A percentile compares a stretch with the other conserved stretches of the same genome.
phyloP scores from a whole-genome alignment of 2,113 vertebrate species.

The Calidris pygmaea region DNA sequence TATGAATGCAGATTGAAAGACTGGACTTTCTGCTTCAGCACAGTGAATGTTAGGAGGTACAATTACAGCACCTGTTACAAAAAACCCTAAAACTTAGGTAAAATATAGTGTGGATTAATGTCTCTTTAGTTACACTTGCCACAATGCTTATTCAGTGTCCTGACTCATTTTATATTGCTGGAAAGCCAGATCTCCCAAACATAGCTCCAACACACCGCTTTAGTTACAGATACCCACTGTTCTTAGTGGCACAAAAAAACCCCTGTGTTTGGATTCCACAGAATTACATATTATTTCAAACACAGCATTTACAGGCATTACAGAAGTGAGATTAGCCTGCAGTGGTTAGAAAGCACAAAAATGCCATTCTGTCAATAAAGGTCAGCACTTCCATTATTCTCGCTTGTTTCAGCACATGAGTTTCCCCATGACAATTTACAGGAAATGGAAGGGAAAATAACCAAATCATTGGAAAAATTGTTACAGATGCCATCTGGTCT shows the following conservation, averaged over 20 bases:
- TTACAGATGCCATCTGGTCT: slow-evolving; percentile 37
- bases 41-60: background rate
- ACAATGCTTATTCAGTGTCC: background rate
- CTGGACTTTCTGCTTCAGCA: background rate
- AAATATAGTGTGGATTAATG: background rate
- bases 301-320: background rate
- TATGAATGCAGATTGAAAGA: background rate
- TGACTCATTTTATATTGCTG: background rate
- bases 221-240: background rate
- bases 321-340: background rate
- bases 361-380: slow-evolving; percentile 14
- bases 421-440: background rate
- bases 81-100: background rate
- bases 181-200: background rate
- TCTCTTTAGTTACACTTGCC: background rate
- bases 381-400: slow-evolving; percentile 26
- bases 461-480: slow-evolving; percentile 19
- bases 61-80: background rate
- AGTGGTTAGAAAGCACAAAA: background rate
- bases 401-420: background rate
- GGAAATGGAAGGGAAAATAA: slow-evolving; percentile 51
- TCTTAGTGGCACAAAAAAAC: background rate
- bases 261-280: background rate
- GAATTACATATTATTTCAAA: background rate
- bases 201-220: background rate